These are phyloP conservation scores for Lateolabrax maculatus DNA, from an alignment of 2,797 vertebrate genomes.

Conservation along the genomic window DNA sequence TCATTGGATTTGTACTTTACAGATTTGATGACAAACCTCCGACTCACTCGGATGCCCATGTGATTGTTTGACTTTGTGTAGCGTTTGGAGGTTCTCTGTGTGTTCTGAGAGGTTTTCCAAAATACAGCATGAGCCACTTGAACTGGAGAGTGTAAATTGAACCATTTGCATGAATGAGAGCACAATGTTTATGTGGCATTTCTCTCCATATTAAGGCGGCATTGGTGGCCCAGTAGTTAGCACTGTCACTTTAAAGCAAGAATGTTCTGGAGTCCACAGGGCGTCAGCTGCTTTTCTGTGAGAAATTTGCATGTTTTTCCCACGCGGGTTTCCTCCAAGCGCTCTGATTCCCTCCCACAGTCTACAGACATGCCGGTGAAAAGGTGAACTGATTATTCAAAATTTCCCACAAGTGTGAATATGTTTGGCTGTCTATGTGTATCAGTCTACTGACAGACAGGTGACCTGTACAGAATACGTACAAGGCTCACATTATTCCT, in stretches of 20 bases:
- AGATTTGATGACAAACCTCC: background rate
- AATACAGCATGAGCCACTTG: background rate
- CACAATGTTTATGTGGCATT: background rate
- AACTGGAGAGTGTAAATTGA: background rate
- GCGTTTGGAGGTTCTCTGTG: background rate
- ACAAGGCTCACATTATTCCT: background rate
- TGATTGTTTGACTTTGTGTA: background rate
- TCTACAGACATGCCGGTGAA: conserved; percentile 15
- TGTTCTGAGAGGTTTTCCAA: background rate
- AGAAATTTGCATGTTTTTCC: conserved; percentile 25
- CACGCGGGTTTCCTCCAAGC: background rate
- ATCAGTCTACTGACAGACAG: background rate
- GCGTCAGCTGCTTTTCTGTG: background rate
- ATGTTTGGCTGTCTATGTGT: background rate
- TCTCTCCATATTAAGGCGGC: background rate
- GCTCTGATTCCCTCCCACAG: background rate
- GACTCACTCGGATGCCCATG: background rate
- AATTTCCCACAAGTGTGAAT: background rate
- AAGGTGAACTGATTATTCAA: background rate
- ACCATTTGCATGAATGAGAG: background rate
- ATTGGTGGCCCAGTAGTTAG: background rate
- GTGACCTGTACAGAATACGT: conserved; percentile 2
- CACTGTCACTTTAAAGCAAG: background rate
- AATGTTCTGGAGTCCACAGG: background rate
- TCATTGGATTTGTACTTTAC: background rate